These are phyloP conservation scores for Phymanthus crucifer DNA, from an alignment of 92 coral and sea anemone genomes.

Conservation along the genomic window DNA sequence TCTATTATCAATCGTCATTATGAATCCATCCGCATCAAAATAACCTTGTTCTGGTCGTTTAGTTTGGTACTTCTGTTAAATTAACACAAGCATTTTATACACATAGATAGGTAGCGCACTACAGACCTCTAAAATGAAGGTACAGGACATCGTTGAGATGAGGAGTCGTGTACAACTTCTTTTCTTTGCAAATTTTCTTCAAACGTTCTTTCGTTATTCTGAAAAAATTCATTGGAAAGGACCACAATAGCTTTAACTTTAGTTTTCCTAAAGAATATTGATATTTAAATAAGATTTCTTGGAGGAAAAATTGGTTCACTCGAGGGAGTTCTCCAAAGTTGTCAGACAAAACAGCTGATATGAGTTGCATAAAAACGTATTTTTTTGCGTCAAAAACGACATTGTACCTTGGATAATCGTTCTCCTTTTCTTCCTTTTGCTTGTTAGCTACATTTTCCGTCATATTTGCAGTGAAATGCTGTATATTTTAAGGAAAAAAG, in stretches of 20 bases:
- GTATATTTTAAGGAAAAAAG: background rate
- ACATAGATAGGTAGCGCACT: too few relatives aligned
- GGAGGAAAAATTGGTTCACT: background rate
- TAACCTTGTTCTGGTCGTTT: too few relatives aligned
- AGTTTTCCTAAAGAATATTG: background rate
- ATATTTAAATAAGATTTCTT: background rate
- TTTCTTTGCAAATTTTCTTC: conserved; percentile 85
- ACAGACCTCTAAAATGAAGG: conserved; percentile 86
- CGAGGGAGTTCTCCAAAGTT: background rate
- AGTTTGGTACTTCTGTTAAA: too few relatives aligned
- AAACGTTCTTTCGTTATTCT: conserved; percentile 89
- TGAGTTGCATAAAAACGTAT: background rate
- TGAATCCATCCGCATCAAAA: too few relatives aligned
- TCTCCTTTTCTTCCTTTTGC: conserved; percentile 65
- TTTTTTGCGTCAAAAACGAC: background rate
- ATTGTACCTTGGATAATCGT: conserved; percentile 79
- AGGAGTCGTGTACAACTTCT: conserved; percentile 92
- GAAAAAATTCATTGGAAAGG: background rate
- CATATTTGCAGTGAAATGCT: conserved; percentile 33
- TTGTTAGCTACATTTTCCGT: conserved; percentile 39
- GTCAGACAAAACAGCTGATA: background rate
- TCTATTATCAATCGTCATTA: too few relatives aligned
- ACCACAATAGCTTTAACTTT: background rate
- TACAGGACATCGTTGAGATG: conserved; percentile 94
- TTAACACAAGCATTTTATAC: too few relatives aligned